A percentile compares a stretch with the other conserved stretches of the same genome.
These are phyloP conservation scores for Atractosteus spatula DNA, from an alignment of 2,113 vertebrate species.

Conservation along the genomic window DNA sequence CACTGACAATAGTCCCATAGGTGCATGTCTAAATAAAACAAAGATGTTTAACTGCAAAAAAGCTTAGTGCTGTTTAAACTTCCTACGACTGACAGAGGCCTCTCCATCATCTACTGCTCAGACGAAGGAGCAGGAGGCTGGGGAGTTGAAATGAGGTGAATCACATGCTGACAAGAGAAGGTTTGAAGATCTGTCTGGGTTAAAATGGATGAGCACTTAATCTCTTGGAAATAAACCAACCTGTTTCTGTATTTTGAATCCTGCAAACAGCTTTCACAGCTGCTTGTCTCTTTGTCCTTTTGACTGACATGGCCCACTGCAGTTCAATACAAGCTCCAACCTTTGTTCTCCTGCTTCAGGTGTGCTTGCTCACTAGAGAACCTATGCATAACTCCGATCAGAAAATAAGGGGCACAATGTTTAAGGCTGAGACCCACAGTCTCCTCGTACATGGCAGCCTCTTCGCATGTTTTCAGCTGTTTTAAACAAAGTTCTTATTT, in stretches of 20 bases:
- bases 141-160: not conserved
- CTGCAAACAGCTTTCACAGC: not conserved
- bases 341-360: no score
- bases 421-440: no score
- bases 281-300: not conserved
- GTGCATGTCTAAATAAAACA: not conserved
- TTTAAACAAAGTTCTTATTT: no score
- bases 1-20: no score
- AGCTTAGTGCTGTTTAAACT: constrained; percentile 1
- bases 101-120: not conserved
- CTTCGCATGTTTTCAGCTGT: no score
- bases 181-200: not conserved
- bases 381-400: no score
- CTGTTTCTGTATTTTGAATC: not conserved
- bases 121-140: not conserved
- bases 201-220: not conserved
- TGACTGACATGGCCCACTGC: not conserved
- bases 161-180: constrained; percentile 1
- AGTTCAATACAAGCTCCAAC: not conserved
- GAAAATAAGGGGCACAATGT: no score
- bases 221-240: not conserved
- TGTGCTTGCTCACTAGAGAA: no score
- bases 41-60: not conserved
- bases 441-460: no score
- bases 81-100: not conserved